Percentiles rank a stretch among this genome's conserved stretches.
These are phyloP conservation scores for Parnassius glacialis DNA, from an alignment of 2,888 invertebrate genomes.

Conservation along the genomic window DNA sequence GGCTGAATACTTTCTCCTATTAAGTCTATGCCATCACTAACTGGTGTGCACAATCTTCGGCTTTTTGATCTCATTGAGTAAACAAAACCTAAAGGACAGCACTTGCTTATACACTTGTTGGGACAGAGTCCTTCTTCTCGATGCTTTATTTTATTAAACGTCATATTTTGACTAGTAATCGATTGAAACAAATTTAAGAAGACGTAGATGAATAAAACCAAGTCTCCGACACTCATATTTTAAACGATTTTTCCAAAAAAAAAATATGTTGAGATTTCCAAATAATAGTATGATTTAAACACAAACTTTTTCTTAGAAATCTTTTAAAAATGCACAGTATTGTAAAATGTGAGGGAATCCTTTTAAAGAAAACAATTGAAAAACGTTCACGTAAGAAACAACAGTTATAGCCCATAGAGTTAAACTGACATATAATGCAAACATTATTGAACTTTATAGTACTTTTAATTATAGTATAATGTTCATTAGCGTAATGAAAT, in stretches of 20 bases:
- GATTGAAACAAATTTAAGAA: neutral
- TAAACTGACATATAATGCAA: constrained; percentile 10
- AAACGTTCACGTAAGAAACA: too few species aligned
- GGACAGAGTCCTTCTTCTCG: constrained; percentile 26
- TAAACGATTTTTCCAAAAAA: neutral
- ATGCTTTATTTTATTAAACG: constrained; percentile 29
- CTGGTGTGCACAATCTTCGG: constrained; percentile 19
- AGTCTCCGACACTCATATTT: too few species aligned
- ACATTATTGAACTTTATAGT: constrained; percentile 7
- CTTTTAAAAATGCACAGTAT: too few species aligned
- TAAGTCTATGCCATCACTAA: constrained; percentile 25
- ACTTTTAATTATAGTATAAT: neutral
- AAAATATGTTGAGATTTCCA: too few species aligned
- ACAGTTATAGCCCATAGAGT: neutral
- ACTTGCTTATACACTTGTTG: constrained; percentile 46
- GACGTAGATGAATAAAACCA: neutral
- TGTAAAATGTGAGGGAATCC: too few species aligned
- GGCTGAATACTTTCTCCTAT: constrained; percentile 25
- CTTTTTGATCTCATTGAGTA: constrained; percentile 23
- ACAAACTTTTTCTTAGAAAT: too few species aligned
- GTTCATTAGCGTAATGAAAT: constrained; percentile 22
- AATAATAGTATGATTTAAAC: too few species aligned
- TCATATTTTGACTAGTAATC: constrained; percentile 4
- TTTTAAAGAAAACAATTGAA: too few species aligned
- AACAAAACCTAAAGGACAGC: constrained; percentile 46